phyloP scores from a whole-genome alignment of 2,113 vertebrate species.

The Hypanus sabinus region DNA sequence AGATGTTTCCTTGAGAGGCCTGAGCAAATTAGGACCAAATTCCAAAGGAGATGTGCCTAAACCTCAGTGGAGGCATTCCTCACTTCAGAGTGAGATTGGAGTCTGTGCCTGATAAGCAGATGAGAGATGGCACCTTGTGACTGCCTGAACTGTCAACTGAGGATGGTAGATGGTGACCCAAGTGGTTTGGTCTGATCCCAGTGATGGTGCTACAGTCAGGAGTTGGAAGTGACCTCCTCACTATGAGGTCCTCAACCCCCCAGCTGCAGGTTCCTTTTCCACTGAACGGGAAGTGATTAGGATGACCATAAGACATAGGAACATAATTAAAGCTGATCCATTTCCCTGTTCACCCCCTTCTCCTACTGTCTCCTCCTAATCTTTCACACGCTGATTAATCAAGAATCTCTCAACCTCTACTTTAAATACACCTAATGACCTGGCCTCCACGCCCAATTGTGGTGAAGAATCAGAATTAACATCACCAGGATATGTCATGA shows the following conservation, averaged over 20 bases:
- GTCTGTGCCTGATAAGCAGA: background rate
- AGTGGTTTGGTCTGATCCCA: background rate
- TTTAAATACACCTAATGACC: too few relatives aligned
- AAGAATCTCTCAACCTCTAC: too few relatives aligned
- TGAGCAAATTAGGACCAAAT: background rate
- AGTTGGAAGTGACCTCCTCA: background rate
- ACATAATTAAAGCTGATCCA: too few relatives aligned
- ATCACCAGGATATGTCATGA: too few relatives aligned
- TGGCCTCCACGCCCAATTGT: too few relatives aligned
- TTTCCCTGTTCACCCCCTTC: too few relatives aligned
- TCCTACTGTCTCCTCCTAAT: too few relatives aligned
- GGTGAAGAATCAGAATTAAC: too few relatives aligned
- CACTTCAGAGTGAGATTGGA: background rate
- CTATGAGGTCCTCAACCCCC: too few relatives aligned
- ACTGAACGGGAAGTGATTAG: background rate
- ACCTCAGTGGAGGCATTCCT: background rate
- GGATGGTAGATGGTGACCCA: background rate
- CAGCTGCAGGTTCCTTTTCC: background rate
- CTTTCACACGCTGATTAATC: too few relatives aligned
- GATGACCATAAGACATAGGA: too few relatives aligned
- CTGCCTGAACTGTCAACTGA: background rate
- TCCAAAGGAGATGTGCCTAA: background rate
- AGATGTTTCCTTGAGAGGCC: background rate
- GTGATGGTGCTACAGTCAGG: too few relatives aligned
- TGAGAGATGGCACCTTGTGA: background rate